Evolutionary conservation across 2,113 vertebrate genomes (phyloP).

Genomic region (Puffinus mauretanicus): DNA sequence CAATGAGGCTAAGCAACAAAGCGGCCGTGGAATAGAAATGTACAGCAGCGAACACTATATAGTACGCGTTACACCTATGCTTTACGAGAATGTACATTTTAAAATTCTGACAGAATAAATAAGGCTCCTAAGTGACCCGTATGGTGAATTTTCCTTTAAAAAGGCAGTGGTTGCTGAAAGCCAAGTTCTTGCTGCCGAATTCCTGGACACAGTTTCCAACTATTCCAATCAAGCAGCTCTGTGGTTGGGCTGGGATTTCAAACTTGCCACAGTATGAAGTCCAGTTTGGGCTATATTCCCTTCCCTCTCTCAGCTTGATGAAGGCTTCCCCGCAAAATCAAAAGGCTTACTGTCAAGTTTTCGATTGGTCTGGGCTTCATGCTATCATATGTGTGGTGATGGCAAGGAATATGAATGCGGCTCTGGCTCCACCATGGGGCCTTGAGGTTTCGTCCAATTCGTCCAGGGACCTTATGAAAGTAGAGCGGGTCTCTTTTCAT

Average conservation of each 20-base stretch:
- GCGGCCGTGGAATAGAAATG: neutral
- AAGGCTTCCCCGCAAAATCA: slow-evolving; percentile 85
- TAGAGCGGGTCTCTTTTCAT: slow-evolving; percentile 83
- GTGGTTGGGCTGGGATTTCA: slow-evolving; percentile 85
- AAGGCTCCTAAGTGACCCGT: slow-evolving; percentile 51
- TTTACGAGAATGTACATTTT: neutral
- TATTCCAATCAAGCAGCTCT: slow-evolving; percentile 83
- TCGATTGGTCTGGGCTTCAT: slow-evolving; percentile 79
- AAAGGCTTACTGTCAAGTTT: slow-evolving; percentile 86
- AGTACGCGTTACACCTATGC: neutral
- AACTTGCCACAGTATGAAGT: slow-evolving; percentile 86
- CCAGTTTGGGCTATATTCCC: slow-evolving; percentile 83
- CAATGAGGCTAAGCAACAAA: neutral
- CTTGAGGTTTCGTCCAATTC: slow-evolving; percentile 78
- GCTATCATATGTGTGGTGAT: slow-evolving; percentile 74
- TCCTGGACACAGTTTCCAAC: slow-evolving; percentile 81
- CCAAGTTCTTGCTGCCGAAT: slow-evolving; percentile 74
- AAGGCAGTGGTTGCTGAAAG: slow-evolving; percentile 70
- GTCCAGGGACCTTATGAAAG: slow-evolving; percentile 82
- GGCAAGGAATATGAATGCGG: slow-evolving; percentile 78
- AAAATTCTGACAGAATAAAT: slow-evolving; percentile 57
- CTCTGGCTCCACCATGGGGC: slow-evolving; percentile 75
- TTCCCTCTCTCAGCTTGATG: slow-evolving; percentile 82
- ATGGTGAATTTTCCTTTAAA: slow-evolving; percentile 60
- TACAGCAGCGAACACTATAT: neutral